Conservation (phyloP, 2,113 vertebrate genomes). For the Abramis brama region DNA sequence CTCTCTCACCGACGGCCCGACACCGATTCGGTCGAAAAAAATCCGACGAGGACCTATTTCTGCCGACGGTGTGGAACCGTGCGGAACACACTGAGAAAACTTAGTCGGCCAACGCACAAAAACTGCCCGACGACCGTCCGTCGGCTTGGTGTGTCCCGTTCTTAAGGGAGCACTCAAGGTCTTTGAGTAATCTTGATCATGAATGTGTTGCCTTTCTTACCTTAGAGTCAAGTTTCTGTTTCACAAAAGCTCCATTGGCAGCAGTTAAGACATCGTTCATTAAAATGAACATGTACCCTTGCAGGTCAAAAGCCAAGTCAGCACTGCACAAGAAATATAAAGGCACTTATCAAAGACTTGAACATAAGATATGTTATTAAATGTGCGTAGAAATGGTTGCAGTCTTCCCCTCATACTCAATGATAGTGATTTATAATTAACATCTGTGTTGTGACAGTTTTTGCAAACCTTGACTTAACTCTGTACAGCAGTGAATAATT, state of each 20-base stretch:
- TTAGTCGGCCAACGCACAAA: too few species aligned
- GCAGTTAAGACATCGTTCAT: slow-evolving; percentile 95
- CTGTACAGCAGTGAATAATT: background rate
- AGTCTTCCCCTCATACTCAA: background rate
- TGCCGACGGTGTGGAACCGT: too few species aligned
- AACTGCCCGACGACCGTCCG: too few species aligned
- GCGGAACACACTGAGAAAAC: too few species aligned
- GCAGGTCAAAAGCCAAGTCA: slow-evolving; percentile 93
- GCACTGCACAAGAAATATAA: slow-evolving; percentile 71
- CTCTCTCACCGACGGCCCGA: too few species aligned
- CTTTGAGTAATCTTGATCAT: background rate
- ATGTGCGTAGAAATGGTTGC: background rate
- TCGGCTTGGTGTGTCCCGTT: too few species aligned
- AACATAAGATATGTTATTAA: background rate
- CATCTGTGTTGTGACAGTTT: background rate
- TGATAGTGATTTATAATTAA: background rate
- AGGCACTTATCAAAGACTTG: background rate
- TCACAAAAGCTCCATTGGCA: slow-evolving; percentile 95
- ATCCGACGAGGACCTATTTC: too few species aligned
- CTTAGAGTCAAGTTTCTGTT: slow-evolving; percentile 98
- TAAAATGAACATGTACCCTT: slow-evolving; percentile 94
- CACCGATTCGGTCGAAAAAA: too few species aligned
- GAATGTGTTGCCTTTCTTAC: slow-evolving; percentile 69
- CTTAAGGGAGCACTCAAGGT: slow-evolving; percentile 29
- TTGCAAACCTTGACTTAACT: background rate